Conservation (phyloP, 2,113 vertebrate genomes). For the Electrona antarctica region DNA sequence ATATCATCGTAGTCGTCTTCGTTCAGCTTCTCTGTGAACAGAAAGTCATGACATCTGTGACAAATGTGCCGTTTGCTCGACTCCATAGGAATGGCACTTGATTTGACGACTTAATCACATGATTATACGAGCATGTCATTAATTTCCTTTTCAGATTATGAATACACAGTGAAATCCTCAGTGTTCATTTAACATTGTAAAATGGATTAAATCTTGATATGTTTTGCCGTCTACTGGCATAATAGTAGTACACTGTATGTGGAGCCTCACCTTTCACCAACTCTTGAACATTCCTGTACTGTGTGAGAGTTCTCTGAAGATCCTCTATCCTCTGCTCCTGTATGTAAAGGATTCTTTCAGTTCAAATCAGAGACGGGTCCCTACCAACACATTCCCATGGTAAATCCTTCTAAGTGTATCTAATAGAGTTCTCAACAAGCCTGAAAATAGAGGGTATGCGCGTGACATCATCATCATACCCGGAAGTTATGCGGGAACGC, state of each 20-base stretch:
- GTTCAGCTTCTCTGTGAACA: conserved; percentile 69
- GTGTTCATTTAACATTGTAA: no score
- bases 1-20: conserved; percentile 84
- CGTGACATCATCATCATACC: no score
- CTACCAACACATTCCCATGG: not conserved
- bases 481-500: no score
- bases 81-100: no score
- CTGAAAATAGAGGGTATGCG: no score
- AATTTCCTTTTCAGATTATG: no score
- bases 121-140: no score
- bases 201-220: conserved; percentile 53
- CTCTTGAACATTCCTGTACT: conserved; percentile 88
- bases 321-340: conserved; percentile 94
- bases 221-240: conserved; percentile 75
- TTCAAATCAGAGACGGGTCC: not conserved
- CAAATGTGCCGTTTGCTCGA: no score
- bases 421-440: no score
- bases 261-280: conserved; percentile 69
- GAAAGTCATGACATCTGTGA: not conserved
- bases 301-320: conserved; percentile 86
- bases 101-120: no score
- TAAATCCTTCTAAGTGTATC: not conserved
- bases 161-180: not conserved
- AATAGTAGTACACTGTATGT: no score
- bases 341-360: not conserved